A percentile compares a stretch with the other conserved stretches of the same genome.
These are phyloP conservation scores for Dysmachus trigonus DNA, from an alignment of 2,888 invertebrate genomes.

Conservation along the genomic window DNA sequence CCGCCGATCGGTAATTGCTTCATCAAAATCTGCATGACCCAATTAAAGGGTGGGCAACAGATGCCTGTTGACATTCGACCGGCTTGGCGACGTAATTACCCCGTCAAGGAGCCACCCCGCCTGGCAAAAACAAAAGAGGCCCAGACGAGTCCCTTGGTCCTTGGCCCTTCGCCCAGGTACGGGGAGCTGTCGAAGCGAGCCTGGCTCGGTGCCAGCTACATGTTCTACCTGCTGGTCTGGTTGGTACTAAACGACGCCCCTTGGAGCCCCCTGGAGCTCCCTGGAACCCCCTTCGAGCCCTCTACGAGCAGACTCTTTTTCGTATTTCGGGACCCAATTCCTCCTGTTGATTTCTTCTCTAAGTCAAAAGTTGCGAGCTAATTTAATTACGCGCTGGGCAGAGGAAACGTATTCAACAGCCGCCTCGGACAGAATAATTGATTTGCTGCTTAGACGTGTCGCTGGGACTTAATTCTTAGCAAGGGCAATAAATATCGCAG, in stretches of 20 bases:
- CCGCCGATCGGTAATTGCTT: slow-evolving; percentile 7
- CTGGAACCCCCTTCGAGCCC: background rate
- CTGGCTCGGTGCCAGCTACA: slow-evolving; percentile 14
- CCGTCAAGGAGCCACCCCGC: slow-evolving; percentile 1
- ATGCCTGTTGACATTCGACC: slow-evolving; percentile 34
- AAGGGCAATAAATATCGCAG: background rate
- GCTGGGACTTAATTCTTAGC: background rate
- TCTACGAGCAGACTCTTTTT: background rate
- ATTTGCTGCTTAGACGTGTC: background rate
- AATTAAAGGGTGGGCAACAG: slow-evolving; percentile 23
- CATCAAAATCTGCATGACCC: slow-evolving; percentile 26
- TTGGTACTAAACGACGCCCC: background rate
- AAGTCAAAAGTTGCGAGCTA: slow-evolving; percentile 16
- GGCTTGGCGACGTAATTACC: slow-evolving; percentile 1
- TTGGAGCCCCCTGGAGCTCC: background rate
- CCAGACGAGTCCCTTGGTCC: background rate
- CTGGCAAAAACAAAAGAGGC: slow-evolving; percentile 1
- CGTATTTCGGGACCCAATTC: background rate
- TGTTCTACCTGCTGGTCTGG: background rate
- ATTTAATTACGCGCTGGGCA: slow-evolving; percentile 17
- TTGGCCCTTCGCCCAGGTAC: background rate
- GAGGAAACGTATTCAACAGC: background rate
- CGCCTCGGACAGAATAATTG: slow-evolving; percentile 1
- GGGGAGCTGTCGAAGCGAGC: too few relatives aligned
- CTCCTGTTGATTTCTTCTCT: slow-evolving; percentile 32